Evolutionary conservation across 2,113 vertebrate species (phyloP), one percentile per base, ranked within the genome.

Genomic region (Aegithalos caudatus): DNA sequence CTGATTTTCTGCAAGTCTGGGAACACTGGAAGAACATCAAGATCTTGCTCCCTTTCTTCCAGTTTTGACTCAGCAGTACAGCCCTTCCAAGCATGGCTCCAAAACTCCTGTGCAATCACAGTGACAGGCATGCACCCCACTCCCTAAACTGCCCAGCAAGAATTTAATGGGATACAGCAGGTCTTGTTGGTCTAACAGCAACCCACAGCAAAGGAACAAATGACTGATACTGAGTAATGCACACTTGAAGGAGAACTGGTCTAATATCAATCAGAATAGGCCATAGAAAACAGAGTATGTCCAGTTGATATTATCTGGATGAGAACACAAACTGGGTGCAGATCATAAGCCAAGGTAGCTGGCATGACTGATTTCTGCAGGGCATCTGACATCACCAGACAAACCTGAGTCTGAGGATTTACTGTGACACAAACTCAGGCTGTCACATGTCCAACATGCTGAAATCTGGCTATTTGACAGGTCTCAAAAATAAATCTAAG

Each of bases 401-500:
- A 87, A 7, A 12, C 9, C 35, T 29, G n/a, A 33, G 47, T 66
- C 77, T 86, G 48, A 81, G 37, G 38, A 84, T 64, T 60, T 42
- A 31, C 35, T 62, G 66, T 80, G 90, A 96, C 53, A 93, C 25
- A 86, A 92, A 90, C 48, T 93, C n/a, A 29, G 78, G 28, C 44
- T 96, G 87, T 71, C 95, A 87, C 85, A 91, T 40, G 77, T 76
- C 45, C 61, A 79, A 28, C 51, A 31, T 51, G 33, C 47, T 87
- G 25, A 79, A 60, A 19, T 74, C 53, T 40, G n/a, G 1, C 51
- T 93, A 25, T 79, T 65, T 94, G 94, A 90, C 85, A 94, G 81
- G 53, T 87, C n/a, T 93, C 84, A 80, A 81, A 87, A 94, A 87
- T 76, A 93, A 87, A 79, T 61, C 78, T 53, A 48, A 87, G 53